These are phyloP conservation scores for Coregonus suidteri DNA, from an alignment of 2,797 vertebrate genomes.

Conservation along the genomic window DNA sequence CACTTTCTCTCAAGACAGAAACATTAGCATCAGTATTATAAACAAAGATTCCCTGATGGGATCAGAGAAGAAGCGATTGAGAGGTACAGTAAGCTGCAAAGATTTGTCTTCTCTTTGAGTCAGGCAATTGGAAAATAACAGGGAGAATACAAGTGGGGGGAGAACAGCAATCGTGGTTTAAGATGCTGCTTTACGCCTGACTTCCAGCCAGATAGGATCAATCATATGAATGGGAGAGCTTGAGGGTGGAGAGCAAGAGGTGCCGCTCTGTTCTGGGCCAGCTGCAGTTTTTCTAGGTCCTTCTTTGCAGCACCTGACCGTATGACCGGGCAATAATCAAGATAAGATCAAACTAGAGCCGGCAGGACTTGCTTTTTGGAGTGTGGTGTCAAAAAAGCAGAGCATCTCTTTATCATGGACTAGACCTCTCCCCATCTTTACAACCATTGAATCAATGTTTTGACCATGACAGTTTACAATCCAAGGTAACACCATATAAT, in stretches of 20 bases:
- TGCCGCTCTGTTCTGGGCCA: no score
- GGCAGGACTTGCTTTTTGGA: no score
- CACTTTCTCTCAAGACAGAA: constrained; percentile 57
- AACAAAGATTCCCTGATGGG: constrained; percentile 73
- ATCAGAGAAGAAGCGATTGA: constrained; percentile 64
- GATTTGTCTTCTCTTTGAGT: constrained; percentile 54
- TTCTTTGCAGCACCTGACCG: no score
- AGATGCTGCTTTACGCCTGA: constrained; percentile 55
- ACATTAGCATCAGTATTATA: constrained; percentile 68
- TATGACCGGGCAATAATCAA: no score
- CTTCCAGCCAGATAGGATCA: constrained; percentile 63
- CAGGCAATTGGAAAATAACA: constrained; percentile 59
- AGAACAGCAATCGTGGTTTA: constrained; percentile 22
- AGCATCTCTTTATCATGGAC: no score
- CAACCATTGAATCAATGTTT: constrained; percentile 46
- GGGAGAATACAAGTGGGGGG: constrained; percentile 48
- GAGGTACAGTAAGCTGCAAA: constrained; percentile 61
- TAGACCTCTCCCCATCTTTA: no score
- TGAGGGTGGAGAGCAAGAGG: constrained; percentile 43
- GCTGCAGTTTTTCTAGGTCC: no score
- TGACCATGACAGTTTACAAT: not conserved
- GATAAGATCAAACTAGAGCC: no score
- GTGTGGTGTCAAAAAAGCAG: no score
- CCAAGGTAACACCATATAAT: no score
- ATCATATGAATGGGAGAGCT: constrained; percentile 51